Evolutionary conservation across 64 coral and sea anemone genomes (phyloP), one percentile per base, ranked within the genome.

Genomic region (Platygyra sinensis): DNA sequence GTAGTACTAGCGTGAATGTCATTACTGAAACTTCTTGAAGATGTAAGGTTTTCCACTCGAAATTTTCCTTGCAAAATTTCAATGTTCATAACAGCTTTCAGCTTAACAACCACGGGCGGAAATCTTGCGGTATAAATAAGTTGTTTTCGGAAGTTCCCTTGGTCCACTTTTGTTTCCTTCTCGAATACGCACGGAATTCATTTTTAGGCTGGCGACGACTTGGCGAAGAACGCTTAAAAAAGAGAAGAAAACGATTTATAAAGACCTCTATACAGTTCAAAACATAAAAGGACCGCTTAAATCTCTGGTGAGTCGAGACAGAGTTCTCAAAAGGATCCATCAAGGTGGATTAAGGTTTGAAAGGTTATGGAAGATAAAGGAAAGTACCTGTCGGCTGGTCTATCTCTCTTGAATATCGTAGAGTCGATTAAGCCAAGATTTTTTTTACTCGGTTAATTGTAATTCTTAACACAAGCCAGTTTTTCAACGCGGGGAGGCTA

Each of bases 401-500:
- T 11, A 18, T 69, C 31, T 67, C 62, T 67, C 36, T 85, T 85
- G 81, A 85, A 71, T 10, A 11, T 52, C 18, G 30, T 11, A 24
- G 61, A 42, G 81, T 27, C 20, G 63, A 71, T 71, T 22, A 85
- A 25, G 12, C 33, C 10, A 50, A 50, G 63, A 85, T 85, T 71
- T 72, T 83, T 83, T 51, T 49, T 42, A 69, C 65, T 69, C n/a
- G 29, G 24, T 39, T 78, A 82, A 89, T 85, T 89, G 75, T 74
- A 73, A 89, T 77, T 89, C 39, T 38, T 74, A 69, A 69, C 65
- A 79, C 55, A n/a, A 67, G 55, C 28, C 36, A 52, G 30, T 29
- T 27, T 17, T 65, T 49, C 89, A 74, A 90, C 89, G 82, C 88
- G 92, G 92, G 93, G 73, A 80, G 89, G 74, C 89, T 38, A 46